A percentile compares a stretch with the other conserved stretches of the same genome.
These are phyloP conservation scores for Thymallus thymallus DNA, from an alignment of 2,113 vertebrate species.

Conservation along the genomic window DNA sequence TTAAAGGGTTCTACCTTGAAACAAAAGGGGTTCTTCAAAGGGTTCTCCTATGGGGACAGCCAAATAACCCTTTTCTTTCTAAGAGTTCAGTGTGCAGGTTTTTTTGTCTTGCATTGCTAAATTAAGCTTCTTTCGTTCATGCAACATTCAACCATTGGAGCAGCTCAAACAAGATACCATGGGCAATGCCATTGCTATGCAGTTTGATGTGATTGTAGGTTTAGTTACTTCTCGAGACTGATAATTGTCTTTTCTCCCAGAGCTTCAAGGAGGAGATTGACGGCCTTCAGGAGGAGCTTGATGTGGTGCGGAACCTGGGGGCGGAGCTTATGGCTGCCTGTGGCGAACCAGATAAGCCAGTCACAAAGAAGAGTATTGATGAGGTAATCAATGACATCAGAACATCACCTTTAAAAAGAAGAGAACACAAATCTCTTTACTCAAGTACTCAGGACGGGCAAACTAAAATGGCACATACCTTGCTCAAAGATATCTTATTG, in stretches of 20 bases:
- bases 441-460: background rate
- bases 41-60: no score
- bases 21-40: no score
- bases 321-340: constrained; percentile 89
- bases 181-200: no score
- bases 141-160: no score
- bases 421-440: background rate
- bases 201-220: no score
- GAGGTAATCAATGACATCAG: constrained; percentile 77
- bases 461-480: background rate
- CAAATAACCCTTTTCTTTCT: no score
- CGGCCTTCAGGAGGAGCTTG: constrained; percentile 91
- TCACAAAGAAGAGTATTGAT: constrained; percentile 96
- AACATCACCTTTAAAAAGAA: background rate
- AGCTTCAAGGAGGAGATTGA: constrained; percentile 92
- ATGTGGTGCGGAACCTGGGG: constrained; percentile 84
- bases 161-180: no score
- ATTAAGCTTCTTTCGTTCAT: no score
- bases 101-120: no score
- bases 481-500: background rate
- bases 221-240: background rate
- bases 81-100: no score
- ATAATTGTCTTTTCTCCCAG: constrained; percentile 58
- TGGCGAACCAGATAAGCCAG: constrained; percentile 95
- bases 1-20: no score